Evolutionary conservation across 2,888 invertebrate genomes (phyloP), one percentile per base, ranked within the genome.

Genomic region (Liodrosophila aerea): DNA sequence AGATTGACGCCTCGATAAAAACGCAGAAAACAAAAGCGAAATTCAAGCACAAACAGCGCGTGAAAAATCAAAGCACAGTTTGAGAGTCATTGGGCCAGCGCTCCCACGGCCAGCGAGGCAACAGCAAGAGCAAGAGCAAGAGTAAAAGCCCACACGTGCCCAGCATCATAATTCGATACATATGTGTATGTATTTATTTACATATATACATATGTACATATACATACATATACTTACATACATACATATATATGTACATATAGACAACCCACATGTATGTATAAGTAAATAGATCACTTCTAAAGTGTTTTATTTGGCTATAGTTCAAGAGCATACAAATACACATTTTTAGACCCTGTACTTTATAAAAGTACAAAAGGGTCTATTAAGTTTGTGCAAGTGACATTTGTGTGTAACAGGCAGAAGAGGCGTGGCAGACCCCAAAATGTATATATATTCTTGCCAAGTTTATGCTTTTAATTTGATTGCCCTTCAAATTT

Each of bases 1-100:
- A 73, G 83, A 83, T 77, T 78, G 80, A 83, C 76, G 73, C 70
- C 60, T 50, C 64, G 71, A 82, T 77, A 69, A 69, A 71, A 59
- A 27, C 16, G 5, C 22, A 4, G 3, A 22, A 22, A 22, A 22
- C 22, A 62, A 54, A 64, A 34, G 37, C 34, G 18, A 67, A 63
- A 58, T 30, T 22, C 61, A 52, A 59, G 22, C 60, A 53, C 61
- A 70, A 64, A 61, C 69, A 47, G 57, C 66, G 72, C 64, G 72
- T 62, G 12, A 34, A 12, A 12, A 7, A 34, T 30, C 9, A 30
- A n/a, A 3, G 27, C 16, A 72, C 57, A 62, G 67, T 72, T 82
- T 69, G 50, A 40, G 30, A 51, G 22, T 2, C 63, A 73, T 41
- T 75, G 76, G 40, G 34, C 22, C 11, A 51, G 44, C 46, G 52